These are phyloP conservation scores for Drosophila mercatorum DNA, from an alignment of 2,888 invertebrate species.

Conservation along the genomic window DNA sequence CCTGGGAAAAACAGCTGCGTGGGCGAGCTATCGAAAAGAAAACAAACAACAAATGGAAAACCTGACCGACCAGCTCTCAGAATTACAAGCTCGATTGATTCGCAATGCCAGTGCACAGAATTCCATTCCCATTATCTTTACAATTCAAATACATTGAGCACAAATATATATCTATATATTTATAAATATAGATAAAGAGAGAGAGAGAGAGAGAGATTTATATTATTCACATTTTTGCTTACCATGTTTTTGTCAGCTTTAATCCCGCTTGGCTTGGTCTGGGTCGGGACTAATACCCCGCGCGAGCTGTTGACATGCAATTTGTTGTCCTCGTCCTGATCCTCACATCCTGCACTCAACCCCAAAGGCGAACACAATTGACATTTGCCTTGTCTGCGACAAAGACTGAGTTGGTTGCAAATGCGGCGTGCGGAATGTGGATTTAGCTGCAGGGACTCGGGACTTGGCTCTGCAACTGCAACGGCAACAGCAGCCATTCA, in stretches of 20 bases:
- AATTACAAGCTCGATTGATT: slow-evolving; percentile 80
- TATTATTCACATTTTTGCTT: slow-evolving; percentile 18
- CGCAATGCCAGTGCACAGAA: slow-evolving; percentile 45
- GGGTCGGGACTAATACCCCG: slow-evolving; percentile 59
- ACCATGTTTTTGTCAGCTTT: slow-evolving; percentile 47
- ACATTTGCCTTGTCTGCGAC: slow-evolving; percentile 64
- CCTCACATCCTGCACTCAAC: slow-evolving; percentile 38
- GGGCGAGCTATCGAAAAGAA: slow-evolving; percentile 28
- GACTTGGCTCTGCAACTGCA: slow-evolving; percentile 15
- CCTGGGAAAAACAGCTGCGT: slow-evolving; percentile 42
- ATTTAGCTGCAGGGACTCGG: slow-evolving; percentile 60
- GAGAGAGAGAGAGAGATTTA: neutral
- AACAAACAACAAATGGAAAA: slow-evolving; percentile 8
- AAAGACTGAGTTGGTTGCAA: slow-evolving; percentile 59
- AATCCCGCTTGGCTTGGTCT: slow-evolving; percentile 33
- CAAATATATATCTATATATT: neutral
- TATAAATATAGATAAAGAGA: no score
- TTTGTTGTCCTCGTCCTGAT: slow-evolving; percentile 60
- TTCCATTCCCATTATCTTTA: slow-evolving; percentile 26
- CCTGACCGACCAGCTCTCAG: slow-evolving; percentile 26
- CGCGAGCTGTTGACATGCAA: slow-evolving; percentile 75
- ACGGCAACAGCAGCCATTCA: slow-evolving; percentile 19
- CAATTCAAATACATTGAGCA: slow-evolving; percentile 35
- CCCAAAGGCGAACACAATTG: slow-evolving; percentile 65
- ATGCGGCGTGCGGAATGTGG: slow-evolving; percentile 42